These are phyloP conservation scores for Carpatolechia fugitivella DNA, from an alignment of 2,888 invertebrate genomes.

Conservation along the genomic window DNA sequence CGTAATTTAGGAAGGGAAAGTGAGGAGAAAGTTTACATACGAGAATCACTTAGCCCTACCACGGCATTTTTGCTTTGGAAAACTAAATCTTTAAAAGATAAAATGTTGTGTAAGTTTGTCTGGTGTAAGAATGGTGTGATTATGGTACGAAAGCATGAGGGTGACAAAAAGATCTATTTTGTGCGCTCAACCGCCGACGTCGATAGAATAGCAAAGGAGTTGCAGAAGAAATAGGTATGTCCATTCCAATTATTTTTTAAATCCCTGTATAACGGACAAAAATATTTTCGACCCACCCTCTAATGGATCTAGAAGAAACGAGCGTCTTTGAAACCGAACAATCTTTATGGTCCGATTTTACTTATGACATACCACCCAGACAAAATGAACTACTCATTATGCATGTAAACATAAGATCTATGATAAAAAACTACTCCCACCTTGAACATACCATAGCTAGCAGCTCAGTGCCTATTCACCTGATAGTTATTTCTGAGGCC, in stretches of 20 bases:
- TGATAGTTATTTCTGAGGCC: background rate
- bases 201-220: background rate
- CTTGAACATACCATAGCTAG: background rate
- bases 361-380: background rate
- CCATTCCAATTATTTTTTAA: background rate
- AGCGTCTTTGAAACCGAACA: background rate
- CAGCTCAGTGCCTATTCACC: background rate
- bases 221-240: background rate
- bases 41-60: constrained; percentile 7
- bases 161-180: background rate
- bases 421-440: background rate
- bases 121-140: constrained; percentile 8
- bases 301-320: too few species aligned
- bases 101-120: constrained; percentile 1
- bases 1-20: background rate
- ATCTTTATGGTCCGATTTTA: background rate
- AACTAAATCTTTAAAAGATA: constrained; percentile 10
- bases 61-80: constrained; percentile 11
- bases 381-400: background rate
- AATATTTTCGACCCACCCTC: too few species aligned
- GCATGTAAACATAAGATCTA: background rate
- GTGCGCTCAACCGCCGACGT: background rate
- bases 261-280: too few species aligned
- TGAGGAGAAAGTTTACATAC: background rate
- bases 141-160: constrained; percentile 4